Percentiles rank a stretch among this genome's conserved stretches.
phyloP scores from a whole-genome alignment of 2,888 invertebrate genomes.

The Himalopsyche anomala region DNA sequence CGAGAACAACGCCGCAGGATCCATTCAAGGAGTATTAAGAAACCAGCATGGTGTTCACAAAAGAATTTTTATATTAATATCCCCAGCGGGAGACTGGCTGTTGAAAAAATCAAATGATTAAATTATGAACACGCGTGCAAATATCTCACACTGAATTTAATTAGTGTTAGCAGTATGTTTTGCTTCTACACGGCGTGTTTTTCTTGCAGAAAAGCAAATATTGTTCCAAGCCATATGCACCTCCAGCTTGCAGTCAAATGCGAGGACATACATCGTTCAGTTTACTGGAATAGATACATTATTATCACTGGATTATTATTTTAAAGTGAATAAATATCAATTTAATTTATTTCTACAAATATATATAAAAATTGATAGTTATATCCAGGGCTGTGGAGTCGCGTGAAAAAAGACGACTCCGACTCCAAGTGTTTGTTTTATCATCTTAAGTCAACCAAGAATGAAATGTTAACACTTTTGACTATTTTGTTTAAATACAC shows the following conservation, averaged over 20 bases:
- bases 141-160: conserved; percentile 35
- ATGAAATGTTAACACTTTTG: no score
- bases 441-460: no score
- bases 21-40: conserved; percentile 23
- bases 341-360: no score
- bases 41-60: conserved; percentile 34
- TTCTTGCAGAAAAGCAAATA: background rate
- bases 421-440: no score
- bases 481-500: no score
- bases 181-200: conserved; percentile 12
- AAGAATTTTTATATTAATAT: conserved; percentile 35
- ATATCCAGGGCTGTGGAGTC: no score
- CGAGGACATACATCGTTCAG: background rate
- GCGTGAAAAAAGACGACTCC: no score
- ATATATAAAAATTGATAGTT: no score
- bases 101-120: conserved; percentile 13
- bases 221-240: background rate
- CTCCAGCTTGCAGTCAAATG: background rate
- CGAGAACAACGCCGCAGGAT: conserved; percentile 28
- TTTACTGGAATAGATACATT: background rate
- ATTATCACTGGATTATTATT: no score
- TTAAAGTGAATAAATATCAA: no score
- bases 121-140: conserved; percentile 38
- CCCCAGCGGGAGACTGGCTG: conserved; percentile 9
- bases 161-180: conserved; percentile 31